Conservation (phyloP, 2,113 vertebrate species). For the Nanorana parkeri region DNA sequence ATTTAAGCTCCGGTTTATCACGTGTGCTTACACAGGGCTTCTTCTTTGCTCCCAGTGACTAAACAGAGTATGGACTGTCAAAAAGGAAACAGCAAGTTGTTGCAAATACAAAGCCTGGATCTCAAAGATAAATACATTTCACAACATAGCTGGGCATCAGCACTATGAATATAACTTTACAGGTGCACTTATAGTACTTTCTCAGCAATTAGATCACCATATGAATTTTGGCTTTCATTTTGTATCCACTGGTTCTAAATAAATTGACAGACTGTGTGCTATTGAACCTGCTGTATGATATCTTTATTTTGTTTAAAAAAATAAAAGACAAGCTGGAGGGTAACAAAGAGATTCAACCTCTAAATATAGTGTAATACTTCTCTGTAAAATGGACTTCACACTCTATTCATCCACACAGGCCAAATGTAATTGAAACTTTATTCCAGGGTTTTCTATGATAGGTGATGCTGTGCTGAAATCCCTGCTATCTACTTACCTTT, state of each 20-base stretch:
- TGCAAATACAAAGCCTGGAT: too few species aligned
- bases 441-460: constrained; percentile 48
- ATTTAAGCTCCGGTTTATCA: too few species aligned
- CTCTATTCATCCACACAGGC: constrained; percentile 33
- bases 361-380: constrained; percentile 46
- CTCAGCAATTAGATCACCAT: background rate
- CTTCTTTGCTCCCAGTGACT: too few species aligned
- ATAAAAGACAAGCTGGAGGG: constrained; percentile 42
- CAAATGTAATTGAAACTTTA: constrained; percentile 56
- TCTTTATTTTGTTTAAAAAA: constrained; percentile 46
- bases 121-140: too few species aligned
- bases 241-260: background rate
- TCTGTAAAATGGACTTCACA: constrained; percentile 38
- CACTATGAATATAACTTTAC: too few species aligned
- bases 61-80: too few species aligned
- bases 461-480: constrained; percentile 49
- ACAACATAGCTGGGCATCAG: too few species aligned
- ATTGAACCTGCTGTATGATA: constrained; percentile 30
- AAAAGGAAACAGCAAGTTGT: too few species aligned
- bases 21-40: too few species aligned
- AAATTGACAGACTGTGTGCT: background rate
- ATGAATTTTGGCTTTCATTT: background rate
- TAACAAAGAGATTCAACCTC: constrained; percentile 29
- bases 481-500: constrained; percentile 55
- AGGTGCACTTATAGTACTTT: too few species aligned